Percentiles rank a stretch among this genome's conserved stretches.
Evolutionary conservation across 35 echinoderm and acorn worm species (phyloP).

Genomic region (Lytechinus variegatus): DNA sequence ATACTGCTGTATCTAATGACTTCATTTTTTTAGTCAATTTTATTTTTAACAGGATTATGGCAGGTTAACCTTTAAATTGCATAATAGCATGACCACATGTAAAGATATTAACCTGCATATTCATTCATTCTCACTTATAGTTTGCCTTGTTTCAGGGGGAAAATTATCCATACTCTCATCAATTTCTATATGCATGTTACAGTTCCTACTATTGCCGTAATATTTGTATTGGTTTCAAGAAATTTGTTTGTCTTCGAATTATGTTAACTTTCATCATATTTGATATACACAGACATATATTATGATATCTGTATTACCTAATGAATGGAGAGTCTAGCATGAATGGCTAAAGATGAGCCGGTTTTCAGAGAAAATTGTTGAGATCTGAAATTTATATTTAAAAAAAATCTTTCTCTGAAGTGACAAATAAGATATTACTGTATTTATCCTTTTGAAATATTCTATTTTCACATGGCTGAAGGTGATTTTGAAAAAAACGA

Average conservation of each 20-base stretch:
- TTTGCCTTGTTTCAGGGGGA: neutral
- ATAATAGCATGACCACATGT: neutral
- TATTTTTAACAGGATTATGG: neutral
- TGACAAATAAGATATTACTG: too few species aligned
- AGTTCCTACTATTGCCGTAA: neutral
- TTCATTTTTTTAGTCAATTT: neutral
- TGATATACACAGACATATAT: too few species aligned
- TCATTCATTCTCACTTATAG: neutral
- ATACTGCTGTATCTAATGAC: conserved; percentile 10
- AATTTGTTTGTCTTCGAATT: neutral
- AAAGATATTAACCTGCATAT: neutral
- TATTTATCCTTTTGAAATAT: too few species aligned
- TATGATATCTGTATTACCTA: too few species aligned
- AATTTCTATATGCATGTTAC: neutral
- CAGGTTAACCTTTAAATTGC: neutral
- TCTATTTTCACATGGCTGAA: neutral
- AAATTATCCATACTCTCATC: neutral
- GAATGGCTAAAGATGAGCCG: too few species aligned
- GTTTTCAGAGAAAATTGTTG: too few species aligned
- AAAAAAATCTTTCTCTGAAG: too few species aligned
- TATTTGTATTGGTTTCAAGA: neutral
- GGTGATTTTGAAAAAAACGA: neutral
- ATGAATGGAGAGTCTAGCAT: too few species aligned
- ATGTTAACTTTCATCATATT: neutral
- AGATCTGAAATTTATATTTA: too few species aligned